A percentile compares a stretch with the other conserved stretches of the same genome.
Conservation (phyloP, 2,888 invertebrate species). For the Ophioninae sp. region DNA sequence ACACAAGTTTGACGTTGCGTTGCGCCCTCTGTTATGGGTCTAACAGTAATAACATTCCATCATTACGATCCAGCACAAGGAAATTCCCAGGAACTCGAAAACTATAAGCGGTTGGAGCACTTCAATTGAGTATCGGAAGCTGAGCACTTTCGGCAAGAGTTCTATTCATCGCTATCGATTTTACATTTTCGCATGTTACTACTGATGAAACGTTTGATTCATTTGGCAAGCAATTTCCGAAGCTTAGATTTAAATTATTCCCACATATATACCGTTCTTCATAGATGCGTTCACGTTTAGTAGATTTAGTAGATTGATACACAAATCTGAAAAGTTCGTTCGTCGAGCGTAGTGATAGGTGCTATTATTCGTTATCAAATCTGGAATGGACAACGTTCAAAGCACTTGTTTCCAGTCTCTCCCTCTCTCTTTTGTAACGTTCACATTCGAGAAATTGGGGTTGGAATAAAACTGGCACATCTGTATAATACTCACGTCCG, state of each 20-base stretch:
- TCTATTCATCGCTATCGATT: not conserved
- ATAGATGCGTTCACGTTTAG: too few relatives aligned
- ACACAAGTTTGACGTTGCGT: too few relatives aligned
- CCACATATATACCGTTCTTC: not conserved
- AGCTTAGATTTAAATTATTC: not conserved
- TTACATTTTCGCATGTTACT: not conserved
- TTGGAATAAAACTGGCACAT: conserved; percentile 13
- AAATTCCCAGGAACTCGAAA: not conserved
- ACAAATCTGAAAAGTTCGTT: not conserved
- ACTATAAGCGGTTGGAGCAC: not conserved
- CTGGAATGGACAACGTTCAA: conserved; percentile 9
- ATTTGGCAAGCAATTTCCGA: conserved; percentile 7
- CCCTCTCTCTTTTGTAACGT: conserved; percentile 14
- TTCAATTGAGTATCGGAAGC: not conserved
- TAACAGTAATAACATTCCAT: not conserved
- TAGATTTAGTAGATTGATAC: not conserved
- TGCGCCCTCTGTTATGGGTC: too few relatives aligned
- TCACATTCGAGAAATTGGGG: conserved; percentile 12
- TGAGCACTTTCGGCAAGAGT: not conserved
- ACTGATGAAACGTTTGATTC: not conserved
- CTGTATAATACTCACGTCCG: conserved; percentile 73
- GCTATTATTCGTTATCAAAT: conserved; percentile 1
- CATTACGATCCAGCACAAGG: not conserved
- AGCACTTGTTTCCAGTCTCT: conserved; percentile 33
- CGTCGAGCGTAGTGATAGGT: not conserved